Percentiles rank a stretch among this genome's conserved stretches.
Conservation (phyloP, 2,113 vertebrate species). For the Dendrocopos noguchii region DNA sequence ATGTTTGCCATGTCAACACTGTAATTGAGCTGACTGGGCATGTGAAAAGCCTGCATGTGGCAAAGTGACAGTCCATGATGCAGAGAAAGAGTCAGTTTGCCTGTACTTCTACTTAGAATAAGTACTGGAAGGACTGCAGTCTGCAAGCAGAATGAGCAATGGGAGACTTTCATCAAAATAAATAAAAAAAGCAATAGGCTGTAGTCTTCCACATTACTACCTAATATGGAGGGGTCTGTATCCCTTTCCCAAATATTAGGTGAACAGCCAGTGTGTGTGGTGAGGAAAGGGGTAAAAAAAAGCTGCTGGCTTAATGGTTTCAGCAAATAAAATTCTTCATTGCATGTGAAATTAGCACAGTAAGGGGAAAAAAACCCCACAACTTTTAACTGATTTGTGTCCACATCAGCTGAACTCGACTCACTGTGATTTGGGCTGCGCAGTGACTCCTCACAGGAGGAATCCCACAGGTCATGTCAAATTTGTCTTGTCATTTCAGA, state of each 20-base stretch:
- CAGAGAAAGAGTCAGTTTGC: background rate
- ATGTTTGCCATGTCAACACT: slow-evolving; percentile 40
- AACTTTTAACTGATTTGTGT: background rate
- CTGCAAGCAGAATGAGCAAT: background rate
- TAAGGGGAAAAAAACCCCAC: too few relatives aligned
- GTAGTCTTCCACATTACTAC: background rate
- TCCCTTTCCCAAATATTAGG: background rate
- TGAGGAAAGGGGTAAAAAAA: background rate
- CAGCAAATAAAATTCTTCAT: background rate
- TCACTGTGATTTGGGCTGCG: background rate
- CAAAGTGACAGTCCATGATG: background rate
- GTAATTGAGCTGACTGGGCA: background rate
- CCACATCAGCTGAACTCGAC: background rate
- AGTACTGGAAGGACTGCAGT: background rate
- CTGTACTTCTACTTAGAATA: background rate
- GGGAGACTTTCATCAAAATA: background rate
- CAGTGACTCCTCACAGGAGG: background rate
- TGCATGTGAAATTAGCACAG: background rate
- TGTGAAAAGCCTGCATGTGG: background rate
- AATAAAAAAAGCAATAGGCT: background rate
- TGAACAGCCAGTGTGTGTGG: background rate
- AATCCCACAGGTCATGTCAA: background rate
- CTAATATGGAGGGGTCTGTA: background rate
- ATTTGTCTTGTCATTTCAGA: slow-evolving; percentile 10
- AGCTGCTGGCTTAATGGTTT: background rate